Base-by-base conservation (phyloP, 1,140 invertebrate species). In the Globodera ellingtonae region DNA sequence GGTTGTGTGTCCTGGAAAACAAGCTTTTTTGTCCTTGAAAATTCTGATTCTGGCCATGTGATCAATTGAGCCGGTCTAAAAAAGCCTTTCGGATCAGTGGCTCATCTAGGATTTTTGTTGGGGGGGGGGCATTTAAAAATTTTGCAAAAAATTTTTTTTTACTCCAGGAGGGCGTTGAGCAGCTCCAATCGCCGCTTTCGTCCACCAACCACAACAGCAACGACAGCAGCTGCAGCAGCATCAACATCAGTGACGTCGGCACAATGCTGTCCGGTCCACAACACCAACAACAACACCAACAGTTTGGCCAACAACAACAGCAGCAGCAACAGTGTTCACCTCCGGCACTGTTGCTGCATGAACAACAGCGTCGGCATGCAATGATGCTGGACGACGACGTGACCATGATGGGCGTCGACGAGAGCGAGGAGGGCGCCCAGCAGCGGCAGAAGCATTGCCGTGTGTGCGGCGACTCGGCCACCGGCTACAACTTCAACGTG, bases 401-500 rank as follows among this genome's bases (percentile, higher is more conserved):
- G 56, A 62, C 13, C 13, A 13, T 62, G 56, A 75, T 75, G 50
- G 50, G 24, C 9, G 46, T 56, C 3, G 72, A 73, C 13, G 72
- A 65, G 46, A 18, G 46, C 67, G 9, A 72, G 15, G 72, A 72
- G 74, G 59, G 67, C 74, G 48, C 85, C 48, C 50, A 75, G 4
- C 71, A 69, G 6, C 79, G 77, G 4, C 82, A 80, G 1, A 93
- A 94, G 90, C 90, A 92, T 78, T 94, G 93, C 87, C 92, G 92
- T 46, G 95, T 97, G 35, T 97, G 95, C 89, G 94, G 95, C 1
- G 95, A 97, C 88, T 92, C 93, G 86, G 96, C 96, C 13, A 92
- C 82, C 52, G 72, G 96, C n/a, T 97, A 95, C 90, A 98, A 98
- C 91, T 98, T 98, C 89, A 97, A 97, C 91, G 96, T 96, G 10